A percentile compares a stretch with the other conserved stretches of the same genome.
These are phyloP conservation scores for Pararge aegeria DNA, from an alignment of 1,140 invertebrate species.

Conservation along the genomic window DNA sequence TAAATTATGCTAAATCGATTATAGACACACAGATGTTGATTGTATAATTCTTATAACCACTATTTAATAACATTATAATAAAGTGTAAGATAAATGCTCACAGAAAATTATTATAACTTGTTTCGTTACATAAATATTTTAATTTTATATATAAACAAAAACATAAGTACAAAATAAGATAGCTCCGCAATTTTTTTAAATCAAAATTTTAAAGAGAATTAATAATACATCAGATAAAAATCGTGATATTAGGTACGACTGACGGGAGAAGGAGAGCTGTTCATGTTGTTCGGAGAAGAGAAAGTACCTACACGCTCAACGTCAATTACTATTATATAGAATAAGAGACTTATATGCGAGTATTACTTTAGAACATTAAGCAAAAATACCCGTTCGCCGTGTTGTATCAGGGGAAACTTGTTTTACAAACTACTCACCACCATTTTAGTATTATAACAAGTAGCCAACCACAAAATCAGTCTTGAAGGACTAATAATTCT, in stretches of 20 bases:
- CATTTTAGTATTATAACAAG: too few species aligned
- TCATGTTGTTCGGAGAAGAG: slow-evolving; percentile 7
- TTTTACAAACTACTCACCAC: too few species aligned
- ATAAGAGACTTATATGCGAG: slow-evolving; percentile 8
- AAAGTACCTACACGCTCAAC: slow-evolving; percentile 17
- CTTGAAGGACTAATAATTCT: background rate
- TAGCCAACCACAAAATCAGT: background rate
- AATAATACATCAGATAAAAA: slow-evolving; percentile 5
- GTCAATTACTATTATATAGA: background rate
- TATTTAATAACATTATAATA: slow-evolving; percentile 1
- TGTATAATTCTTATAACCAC: background rate
- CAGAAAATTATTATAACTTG: slow-evolving; percentile 3
- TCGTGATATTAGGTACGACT: slow-evolving; percentile 1
- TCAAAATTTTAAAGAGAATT: background rate
- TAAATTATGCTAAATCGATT: slow-evolving; percentile 9
- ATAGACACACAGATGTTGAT: slow-evolving; percentile 13
- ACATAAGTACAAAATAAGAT: too few species aligned
- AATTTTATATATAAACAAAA: too few species aligned
- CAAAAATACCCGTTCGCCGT: slow-evolving; percentile 8
- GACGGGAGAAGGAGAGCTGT: background rate
- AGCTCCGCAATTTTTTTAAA: background rate
- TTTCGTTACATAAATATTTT: slow-evolving; percentile 8
- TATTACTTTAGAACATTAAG: background rate
- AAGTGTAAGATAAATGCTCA: slow-evolving; percentile 6
- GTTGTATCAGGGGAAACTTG: slow-evolving; percentile 16